A percentile compares a stretch with the other conserved stretches of the same genome.
Conservation (phyloP, 2,113 vertebrate genomes). For the Meleagris gallopavo region DNA sequence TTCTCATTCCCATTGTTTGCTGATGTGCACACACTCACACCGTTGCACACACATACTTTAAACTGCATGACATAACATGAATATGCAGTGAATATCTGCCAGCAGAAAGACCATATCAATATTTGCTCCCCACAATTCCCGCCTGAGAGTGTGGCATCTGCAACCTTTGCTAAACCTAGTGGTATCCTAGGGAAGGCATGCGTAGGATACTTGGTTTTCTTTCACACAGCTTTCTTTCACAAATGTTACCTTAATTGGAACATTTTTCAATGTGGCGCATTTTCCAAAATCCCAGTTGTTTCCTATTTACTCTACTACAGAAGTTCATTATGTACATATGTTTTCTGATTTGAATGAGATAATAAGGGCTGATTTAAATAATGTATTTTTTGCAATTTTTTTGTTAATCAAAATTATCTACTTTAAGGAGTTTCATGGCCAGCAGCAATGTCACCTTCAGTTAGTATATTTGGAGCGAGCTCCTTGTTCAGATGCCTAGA, state of each 20-base stretch:
- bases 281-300: background rate
- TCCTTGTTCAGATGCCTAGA: slow-evolving; percentile 19
- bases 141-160: background rate
- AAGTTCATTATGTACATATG: background rate
- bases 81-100: background rate
- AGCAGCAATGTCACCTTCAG: slow-evolving; percentile 12
- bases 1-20: background rate
- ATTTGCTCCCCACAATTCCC: background rate
- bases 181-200: background rate
- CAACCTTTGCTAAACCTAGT: background rate
- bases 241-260: background rate
- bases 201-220: background rate
- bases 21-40: accelerated
- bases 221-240: background rate
- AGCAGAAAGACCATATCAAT: background rate
- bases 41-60: background rate
- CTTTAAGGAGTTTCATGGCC: background rate
- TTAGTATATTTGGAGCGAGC: background rate
- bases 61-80: background rate
- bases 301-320: background rate
- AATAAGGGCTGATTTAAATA: background rate
- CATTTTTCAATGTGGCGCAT: background rate
- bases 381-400: background rate
- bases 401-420: background rate
- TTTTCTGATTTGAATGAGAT: background rate